Evolutionary conservation across 2,888 invertebrate species (phyloP), one percentile per base, ranked within the genome.

Genomic region (Ischnura elegans): DNA sequence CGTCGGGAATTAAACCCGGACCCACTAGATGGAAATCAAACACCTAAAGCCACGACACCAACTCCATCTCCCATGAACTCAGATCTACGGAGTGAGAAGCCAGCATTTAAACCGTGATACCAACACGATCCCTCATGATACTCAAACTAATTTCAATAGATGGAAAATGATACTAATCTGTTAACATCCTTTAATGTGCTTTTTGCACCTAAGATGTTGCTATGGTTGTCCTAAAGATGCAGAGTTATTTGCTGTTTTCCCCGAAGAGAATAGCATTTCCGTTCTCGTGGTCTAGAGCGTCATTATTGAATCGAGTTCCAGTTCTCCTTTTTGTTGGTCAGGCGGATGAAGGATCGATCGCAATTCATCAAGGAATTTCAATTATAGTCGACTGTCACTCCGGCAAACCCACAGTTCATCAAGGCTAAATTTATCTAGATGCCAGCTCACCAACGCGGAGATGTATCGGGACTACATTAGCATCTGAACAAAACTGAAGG

Each of bases 361-460:
- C 36, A 36, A 76, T 76, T 76, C 76, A 76, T 76, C 76, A 76
- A 76, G 76, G 76, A 76, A 76, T 76, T 76, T 76, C 76, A 76
- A 76, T 76, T 76, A 76, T 36, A 76, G 29, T 36, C 76, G 76
- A 76, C 36, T 76, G 76, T 76, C 76, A 76, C 76, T 76, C 76
- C 36, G 29, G 36, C 76, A 76, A 76, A 76, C 76, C 76, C 25
- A 76, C 76, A 36, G 25, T 36, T 76, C 76, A 76, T 76, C 76
- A 76, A 76, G 76, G 76, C 36, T 76, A 76, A 76, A 76, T 76
- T 76, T 76, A 76, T 76, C 76, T 76, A n/a, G 76, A 76, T 76
- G 76, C 76, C 36, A 76, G 36, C 76, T 76, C 76, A 36, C 76
- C 76, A 36, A 29, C 76, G 29, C n/a, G 36, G 36, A 36, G 76